Base-by-base conservation (phyloP, 30 jellyfish, hydroid and myxozoan genomes). In the Rhopilema esculentum region DNA sequence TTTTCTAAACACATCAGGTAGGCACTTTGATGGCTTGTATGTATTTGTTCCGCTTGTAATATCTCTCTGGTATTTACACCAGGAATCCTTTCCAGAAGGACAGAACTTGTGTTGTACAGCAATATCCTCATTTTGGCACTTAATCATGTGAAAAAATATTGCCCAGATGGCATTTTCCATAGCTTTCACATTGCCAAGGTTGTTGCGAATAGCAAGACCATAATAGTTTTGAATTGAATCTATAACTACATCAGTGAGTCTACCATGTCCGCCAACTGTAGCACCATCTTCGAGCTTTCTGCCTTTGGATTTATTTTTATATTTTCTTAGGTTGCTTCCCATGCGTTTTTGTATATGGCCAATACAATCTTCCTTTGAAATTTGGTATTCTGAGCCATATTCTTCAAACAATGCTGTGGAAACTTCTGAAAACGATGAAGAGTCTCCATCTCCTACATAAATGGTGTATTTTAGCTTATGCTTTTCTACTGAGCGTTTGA, bases 291-390 rank as follows among this genome's bases (percentile, higher is more conserved):
- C 33, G 16, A 66, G 84, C 27, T 31, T 83, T 15, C n/a, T 20
- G 22, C 92, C 78, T 24, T 49, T 82, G 27, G 63, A 8, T 24
- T 72, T 72, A 2, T 82, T 64, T 49, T 83, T 83, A 61, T 68
- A 83, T 0, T 27, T 83, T 25, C 91, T 62, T 31, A 83, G 50
- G 48, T 29, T 67, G 4, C 82, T 83, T 4, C 93, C 88, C 82
- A 84, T 70, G n/a, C 93, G 23, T 33, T 84, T 85, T 52, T 85
- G 71, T 0, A 85, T 75, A 74, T 85, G 88, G 49, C 93, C 93
- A 0, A 85, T 49, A 71, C 93, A 85, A 1, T 85, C 93, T 49
- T 85, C 93, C 69, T 85, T 85, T 0, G 53, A 8, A 33, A 85
- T 72, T 0, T 1, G 66, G 63, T 73, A 85, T 20, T 66, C 81